These are phyloP conservation scores for Ciconia maguari DNA, from an alignment of 2,113 vertebrate species.

Conservation along the genomic window DNA sequence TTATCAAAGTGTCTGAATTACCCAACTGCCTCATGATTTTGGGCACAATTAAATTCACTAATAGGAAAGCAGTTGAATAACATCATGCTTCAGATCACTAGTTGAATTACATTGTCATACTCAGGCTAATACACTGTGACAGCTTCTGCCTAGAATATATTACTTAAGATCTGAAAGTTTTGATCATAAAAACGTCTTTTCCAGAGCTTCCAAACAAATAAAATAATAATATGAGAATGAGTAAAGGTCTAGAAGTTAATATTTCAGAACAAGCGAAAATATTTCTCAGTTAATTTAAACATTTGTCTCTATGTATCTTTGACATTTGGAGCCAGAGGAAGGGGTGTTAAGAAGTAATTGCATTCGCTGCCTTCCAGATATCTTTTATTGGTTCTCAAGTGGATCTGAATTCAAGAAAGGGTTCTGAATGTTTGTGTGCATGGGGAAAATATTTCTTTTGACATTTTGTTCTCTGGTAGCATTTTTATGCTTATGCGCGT, in stretches of 20 bases:
- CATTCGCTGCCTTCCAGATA: constrained; percentile 42
- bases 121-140: background rate
- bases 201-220: constrained; percentile 20
- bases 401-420: constrained; percentile 24
- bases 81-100: background rate
- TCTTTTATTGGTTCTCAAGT: constrained; percentile 48
- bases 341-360: constrained; percentile 40
- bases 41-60: constrained; percentile 8
- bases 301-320: constrained; percentile 45
- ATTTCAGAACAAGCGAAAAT: constrained; percentile 32
- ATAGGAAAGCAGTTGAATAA: background rate
- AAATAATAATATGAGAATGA: background rate
- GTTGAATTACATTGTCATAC: background rate
- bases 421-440: background rate
- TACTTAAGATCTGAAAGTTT: background rate
- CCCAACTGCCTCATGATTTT: background rate
- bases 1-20: background rate
- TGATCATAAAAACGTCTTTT: background rate
- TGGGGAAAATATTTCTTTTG: constrained; percentile 17
- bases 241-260: constrained; percentile 31
- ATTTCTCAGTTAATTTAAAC: constrained; percentile 52
- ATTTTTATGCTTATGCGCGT: background rate
- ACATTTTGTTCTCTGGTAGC: constrained; percentile 51
- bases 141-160: background rate
- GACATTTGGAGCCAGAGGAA: constrained; percentile 60